Conservation (phyloP, 2,888 invertebrate species). For the Piscicola geometra region DNA sequence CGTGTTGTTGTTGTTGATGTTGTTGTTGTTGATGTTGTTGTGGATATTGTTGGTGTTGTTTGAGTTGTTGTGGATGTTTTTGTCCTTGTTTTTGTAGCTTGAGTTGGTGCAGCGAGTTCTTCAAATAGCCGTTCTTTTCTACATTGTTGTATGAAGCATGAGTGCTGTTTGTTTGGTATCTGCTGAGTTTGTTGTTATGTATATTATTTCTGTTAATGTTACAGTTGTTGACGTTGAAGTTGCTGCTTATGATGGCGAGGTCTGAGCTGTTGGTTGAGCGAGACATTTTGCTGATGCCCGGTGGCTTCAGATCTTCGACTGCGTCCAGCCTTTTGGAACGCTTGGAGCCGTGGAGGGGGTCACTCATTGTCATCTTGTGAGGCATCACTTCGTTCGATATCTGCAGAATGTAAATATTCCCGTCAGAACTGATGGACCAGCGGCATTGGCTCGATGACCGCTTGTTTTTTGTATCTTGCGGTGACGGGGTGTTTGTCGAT, state of each 20-base stretch:
- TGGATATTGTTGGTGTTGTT: too few species aligned
- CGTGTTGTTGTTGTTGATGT: too few species aligned
- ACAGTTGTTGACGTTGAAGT: not conserved
- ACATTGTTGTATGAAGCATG: too few species aligned
- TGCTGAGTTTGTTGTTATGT: not conserved
- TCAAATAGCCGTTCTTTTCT: not conserved
- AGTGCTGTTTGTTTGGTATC: too few species aligned
- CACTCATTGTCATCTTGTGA: not conserved
- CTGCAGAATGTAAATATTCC: constrained; percentile 38
- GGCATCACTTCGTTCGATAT: constrained; percentile 19
- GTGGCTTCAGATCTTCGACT: not conserved
- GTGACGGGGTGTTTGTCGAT: not conserved
- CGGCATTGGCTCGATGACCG: constrained; percentile 17
- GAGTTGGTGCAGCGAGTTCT: not conserved
- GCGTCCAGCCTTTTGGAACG: not conserved
- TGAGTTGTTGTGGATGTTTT: too few species aligned
- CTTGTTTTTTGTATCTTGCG: constrained; percentile 5
- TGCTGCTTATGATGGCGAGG: not conserved
- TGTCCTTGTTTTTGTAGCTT: too few species aligned
- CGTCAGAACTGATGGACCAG: constrained; percentile 38
- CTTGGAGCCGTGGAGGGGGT: not conserved
- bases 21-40: too few species aligned
- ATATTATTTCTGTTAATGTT: not conserved
- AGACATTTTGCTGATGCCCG: not conserved
- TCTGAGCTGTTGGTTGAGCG: not conserved